phyloP scores from a whole-genome alignment of 2,888 invertebrate genomes.

The Limnephilus lunatus region DNA sequence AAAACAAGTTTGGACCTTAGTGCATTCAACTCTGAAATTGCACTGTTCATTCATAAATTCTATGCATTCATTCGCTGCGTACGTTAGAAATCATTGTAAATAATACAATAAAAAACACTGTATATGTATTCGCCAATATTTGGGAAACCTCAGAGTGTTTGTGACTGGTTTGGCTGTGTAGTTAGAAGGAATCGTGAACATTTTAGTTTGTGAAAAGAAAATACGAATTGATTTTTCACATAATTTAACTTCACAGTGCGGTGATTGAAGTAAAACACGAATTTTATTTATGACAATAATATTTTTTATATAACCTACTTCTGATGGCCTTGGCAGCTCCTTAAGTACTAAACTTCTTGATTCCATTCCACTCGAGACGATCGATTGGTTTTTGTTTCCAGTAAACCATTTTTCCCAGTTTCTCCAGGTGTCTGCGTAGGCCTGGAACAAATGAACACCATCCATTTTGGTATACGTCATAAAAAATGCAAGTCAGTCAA shows the following conservation, averaged over 20 bases:
- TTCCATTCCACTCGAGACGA: no score
- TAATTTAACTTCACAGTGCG: neutral
- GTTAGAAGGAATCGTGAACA: neutral
- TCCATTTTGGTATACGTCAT: no score
- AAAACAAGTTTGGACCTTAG: neutral
- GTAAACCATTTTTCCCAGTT: no score
- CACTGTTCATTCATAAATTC: slow-evolving; percentile 42
- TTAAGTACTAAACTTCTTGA: no score
- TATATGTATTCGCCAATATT: neutral
- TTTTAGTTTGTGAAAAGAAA: neutral
- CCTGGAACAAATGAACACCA: no score
- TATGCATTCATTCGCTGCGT: slow-evolving; percentile 9
- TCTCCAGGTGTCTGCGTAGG: no score
- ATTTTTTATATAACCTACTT: no score
- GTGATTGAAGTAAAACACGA: neutral
- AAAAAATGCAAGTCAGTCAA: no score
- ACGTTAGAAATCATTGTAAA: slow-evolving; percentile 12
- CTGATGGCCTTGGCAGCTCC: no score
- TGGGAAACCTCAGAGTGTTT: neutral
- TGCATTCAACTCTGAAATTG: neutral
- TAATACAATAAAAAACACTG: slow-evolving; percentile 2
- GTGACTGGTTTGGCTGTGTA: neutral
- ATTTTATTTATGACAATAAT: no score
- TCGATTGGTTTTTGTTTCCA: no score
- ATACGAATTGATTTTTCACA: no score